Evolutionary conservation across 92 coral and sea anemone species (phyloP), one percentile per base, ranked within the genome.

Genomic region (Zoanthus solanderi): DNA sequence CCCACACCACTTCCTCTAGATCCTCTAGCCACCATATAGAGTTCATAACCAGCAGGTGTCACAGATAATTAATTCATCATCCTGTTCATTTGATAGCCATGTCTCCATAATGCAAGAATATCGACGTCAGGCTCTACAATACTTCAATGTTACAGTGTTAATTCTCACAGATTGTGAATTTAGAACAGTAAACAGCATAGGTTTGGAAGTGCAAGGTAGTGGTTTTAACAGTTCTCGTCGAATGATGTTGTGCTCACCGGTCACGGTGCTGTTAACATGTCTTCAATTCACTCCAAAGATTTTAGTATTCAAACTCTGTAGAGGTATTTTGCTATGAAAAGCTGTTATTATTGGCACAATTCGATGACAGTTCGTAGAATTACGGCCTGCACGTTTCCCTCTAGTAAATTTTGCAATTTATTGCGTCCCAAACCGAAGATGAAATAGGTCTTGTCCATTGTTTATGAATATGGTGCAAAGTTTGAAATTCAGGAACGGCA

Each of bases 1-100:
- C 78, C 78, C 12, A 73, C 78, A 12, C 92, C 92, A 60, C 88
- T 88, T 83, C 92, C 89, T 75, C 92, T 89, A 10, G 89, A 84
- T 15, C 79, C 79, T 17, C 89, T 85, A 9, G 92, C 89, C 14
- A 84, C 88, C 15, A 30, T 83, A 50, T 84, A 56, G 11, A 84
- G 16, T 46, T 66, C 58, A 76, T 75, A 89, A 3, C 92, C 92
- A 23, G 65, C 92, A 89, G 34, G 74, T 32, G 15, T 89, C 92
- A 58, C 83, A 76, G 34, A 83, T 83, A 15, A 75, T 89, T 15
- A 9, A 69, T 71, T 23, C 23, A 23, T 89, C 88, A 14, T 89
- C 89, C 67, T 46, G 30, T 17, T 61, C 66, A 72, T 83, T 56
- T 47, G 77, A 47, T 14, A 89, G 88, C 92, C 89, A 89, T 2